Percentiles rank a stretch among this genome's conserved stretches.
Conservation (phyloP, 2,113 vertebrate genomes). For the Diadophis punctatus region DNA sequence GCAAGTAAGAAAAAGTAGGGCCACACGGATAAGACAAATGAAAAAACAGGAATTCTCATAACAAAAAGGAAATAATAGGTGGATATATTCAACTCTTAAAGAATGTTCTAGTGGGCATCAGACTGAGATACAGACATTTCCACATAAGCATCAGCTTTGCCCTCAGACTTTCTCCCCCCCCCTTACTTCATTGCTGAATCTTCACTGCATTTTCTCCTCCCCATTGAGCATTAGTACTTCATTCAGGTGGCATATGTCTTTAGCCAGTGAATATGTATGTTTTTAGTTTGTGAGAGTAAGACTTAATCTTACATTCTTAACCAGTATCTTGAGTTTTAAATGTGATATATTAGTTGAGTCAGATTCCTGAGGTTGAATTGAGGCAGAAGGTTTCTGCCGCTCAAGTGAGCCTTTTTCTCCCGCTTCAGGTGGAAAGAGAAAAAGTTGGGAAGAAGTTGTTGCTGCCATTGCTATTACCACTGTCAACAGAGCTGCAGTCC, state of each 20-base stretch:
- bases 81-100: neutral
- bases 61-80: neutral
- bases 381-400: neutral
- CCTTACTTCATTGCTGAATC: neutral
- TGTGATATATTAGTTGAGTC: neutral
- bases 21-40: neutral
- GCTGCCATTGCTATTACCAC: neutral
- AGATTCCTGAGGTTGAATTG: neutral
- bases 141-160: neutral
- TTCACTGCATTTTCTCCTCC: neutral
- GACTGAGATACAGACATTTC: neutral
- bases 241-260: neutral
- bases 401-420: neutral
- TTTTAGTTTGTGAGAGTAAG: neutral
- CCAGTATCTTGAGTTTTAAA: neutral
- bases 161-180: neutral
- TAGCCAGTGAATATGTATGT: neutral
- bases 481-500: neutral
- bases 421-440: neutral
- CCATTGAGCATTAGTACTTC: neutral
- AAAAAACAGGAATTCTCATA: neutral
- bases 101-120: neutral
- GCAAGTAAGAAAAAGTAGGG: neutral
- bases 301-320: neutral
- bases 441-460: neutral